These are phyloP conservation scores for Campoplex nolae DNA, from an alignment of 2,888 invertebrate genomes.

Conservation along the genomic window DNA sequence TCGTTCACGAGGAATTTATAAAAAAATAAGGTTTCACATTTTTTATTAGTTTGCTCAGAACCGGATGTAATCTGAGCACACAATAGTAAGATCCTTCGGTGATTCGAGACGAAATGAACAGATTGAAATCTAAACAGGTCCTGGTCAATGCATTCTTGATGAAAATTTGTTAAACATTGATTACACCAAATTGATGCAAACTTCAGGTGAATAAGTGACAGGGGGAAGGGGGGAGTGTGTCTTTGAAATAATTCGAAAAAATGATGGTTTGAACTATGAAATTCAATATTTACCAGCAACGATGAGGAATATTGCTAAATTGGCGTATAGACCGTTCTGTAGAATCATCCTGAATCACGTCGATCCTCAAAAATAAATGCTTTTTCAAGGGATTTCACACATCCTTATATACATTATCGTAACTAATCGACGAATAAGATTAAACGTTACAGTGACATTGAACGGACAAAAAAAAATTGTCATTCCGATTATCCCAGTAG, in stretches of 20 bases:
- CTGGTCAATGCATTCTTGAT: too few species aligned
- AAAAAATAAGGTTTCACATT: too few species aligned
- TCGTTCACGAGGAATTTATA: too few species aligned
- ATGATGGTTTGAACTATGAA: neutral
- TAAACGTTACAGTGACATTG: neutral
- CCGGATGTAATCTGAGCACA: too few species aligned
- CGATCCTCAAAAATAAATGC: neutral
- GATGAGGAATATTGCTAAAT: slow-evolving; percentile 17
- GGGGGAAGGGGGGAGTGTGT: neutral
- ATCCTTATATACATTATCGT: slow-evolving; percentile 27
- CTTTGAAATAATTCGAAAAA: too few species aligned
- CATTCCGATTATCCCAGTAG: neutral
- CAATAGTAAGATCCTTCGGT: too few species aligned
- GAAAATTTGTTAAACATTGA: neutral
- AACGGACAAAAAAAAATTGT: neutral
- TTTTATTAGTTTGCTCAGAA: too few species aligned
- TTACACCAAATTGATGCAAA: neutral
- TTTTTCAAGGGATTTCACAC: neutral
- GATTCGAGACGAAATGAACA: too few species aligned
- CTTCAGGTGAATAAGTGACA: neutral
- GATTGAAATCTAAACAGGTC: too few species aligned
- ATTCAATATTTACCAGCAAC: slow-evolving; percentile 26
- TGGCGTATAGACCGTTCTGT: slow-evolving; percentile 21
- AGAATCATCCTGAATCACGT: slow-evolving; percentile 18
- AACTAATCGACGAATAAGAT: neutral